A percentile compares a stretch with the other conserved stretches of the same genome.
Conservation (phyloP, 2,797 vertebrate genomes). For the Neomorphus geoffroyi region DNA sequence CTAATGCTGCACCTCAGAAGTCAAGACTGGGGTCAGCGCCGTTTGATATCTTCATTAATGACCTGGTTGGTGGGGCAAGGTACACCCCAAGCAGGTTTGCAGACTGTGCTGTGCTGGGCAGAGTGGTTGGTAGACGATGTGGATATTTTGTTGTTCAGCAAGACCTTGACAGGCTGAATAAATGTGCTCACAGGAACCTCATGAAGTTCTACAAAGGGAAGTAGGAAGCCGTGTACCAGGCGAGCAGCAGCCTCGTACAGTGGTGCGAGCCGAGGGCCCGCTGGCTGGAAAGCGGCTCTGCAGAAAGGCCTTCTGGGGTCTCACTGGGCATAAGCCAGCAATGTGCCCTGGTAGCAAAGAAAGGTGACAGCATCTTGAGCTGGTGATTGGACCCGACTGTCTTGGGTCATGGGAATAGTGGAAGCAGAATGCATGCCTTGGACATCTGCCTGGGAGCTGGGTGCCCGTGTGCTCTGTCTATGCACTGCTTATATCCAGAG, state of each 20-base stretch:
- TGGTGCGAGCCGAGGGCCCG: background rate
- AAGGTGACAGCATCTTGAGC: background rate
- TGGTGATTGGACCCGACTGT: rapidly evolving
- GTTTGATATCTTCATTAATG: background rate
- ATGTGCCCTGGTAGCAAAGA: background rate
- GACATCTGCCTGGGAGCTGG: rapidly evolving
- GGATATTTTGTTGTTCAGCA: background rate
- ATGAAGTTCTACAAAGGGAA: background rate
- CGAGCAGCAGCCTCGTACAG: background rate
- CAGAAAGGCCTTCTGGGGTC: background rate
- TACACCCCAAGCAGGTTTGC: background rate
- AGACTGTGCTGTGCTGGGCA: background rate
- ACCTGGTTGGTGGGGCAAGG: background rate
- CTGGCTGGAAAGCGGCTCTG: background rate
- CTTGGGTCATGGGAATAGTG: rapidly evolving
- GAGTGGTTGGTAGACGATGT: background rate
- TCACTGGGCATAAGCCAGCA: background rate
- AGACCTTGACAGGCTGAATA: background rate
- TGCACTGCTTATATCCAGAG: background rate
- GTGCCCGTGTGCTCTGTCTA: background rate
- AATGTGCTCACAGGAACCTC: background rate
- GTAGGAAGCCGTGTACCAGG: background rate
- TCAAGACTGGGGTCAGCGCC: background rate
- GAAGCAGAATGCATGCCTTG: background rate
- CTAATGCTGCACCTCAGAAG: background rate